Base-by-base conservation (phyloP, 2,888 invertebrate genomes). In the Peribatodes rhomboidaria region DNA sequence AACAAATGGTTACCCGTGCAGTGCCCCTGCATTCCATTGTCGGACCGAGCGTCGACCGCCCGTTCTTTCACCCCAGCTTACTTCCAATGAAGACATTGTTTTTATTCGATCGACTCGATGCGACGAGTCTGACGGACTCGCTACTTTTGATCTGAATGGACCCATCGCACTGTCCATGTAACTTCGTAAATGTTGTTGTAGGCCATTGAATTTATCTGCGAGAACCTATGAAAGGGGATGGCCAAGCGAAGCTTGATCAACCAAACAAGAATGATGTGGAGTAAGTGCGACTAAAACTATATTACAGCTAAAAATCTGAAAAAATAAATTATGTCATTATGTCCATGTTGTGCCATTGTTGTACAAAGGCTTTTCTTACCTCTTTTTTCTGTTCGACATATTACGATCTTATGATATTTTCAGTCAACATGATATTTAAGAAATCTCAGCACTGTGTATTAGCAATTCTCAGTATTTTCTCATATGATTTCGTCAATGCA, bases 51-150 rank as follows among this genome's bases (percentile, higher is more conserved):
- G 61, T 52, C 67, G 72, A 70, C 72, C 72, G 66, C 31, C 54
- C 69, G 70, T 69, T 67, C 69, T 67, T 73, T 73, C 61, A 73
- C 70, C 72, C 67, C 67, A 39, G 52, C 44, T 64, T 56, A 33
- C 61, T 60, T 60, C 53, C 67, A 60, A 69, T 65, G 68, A 68
- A 72, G 67, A 71, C 68, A 67, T 71, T 71, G 71, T 68, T 72
- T 72, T 70, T 61, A 67, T 72, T 68, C 70, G 61, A 70, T 70
- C 64, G 67, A 69, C 64, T 65, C 61, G 46, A 60, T 49, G 35
- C 52, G 52, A 59, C 53, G 33, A 58, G 53, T 61, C 61, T 55
- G 67, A 52, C 39, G 56, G 50, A 61, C 57, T 57, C 46, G 27
- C 27, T 55, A 16, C 42, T 53, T 37, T 22, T 46, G n/a, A 52